Percentiles rank a stretch among this genome's conserved stretches.
These are phyloP conservation scores for Steromphala cineraria DNA, from an alignment of 2,888 invertebrate species.

Conservation along the genomic window DNA sequence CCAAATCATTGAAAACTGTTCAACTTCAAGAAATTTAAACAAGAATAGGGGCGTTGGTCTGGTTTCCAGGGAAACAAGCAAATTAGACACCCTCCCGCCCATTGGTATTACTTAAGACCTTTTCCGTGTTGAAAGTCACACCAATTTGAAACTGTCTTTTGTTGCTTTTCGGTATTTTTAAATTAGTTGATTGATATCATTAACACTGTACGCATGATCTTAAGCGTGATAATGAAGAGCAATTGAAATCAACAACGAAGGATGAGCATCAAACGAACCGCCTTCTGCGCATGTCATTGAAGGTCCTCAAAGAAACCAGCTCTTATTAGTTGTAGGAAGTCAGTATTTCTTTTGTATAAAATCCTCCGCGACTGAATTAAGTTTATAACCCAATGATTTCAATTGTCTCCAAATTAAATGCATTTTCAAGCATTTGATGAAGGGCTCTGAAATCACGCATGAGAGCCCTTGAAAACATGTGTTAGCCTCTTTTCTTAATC, in stretches of 20 bases:
- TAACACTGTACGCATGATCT: neutral
- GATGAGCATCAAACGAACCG: conserved; percentile 15
- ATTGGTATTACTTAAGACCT: neutral
- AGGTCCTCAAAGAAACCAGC: neutral
- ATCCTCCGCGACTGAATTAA: neutral
- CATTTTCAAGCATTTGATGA: neutral
- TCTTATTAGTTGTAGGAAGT: conserved; percentile 11
- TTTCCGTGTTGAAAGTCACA: neutral
- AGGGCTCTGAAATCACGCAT: neutral
- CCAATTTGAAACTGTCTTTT: neutral
- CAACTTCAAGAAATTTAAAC: no score
- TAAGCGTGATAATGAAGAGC: neutral
- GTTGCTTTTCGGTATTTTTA: neutral
- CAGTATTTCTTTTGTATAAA: conserved; percentile 13
- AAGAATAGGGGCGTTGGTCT: no score
- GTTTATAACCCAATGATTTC: neutral
- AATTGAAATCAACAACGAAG: neutral
- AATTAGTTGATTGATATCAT: neutral
- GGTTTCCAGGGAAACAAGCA: no score
- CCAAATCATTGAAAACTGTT: no score
- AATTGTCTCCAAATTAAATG: conserved; percentile 16
- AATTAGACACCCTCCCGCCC: no score
- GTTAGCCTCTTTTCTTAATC: neutral
- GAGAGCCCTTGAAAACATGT: conserved; percentile 12
- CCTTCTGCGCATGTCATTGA: neutral